Evolutionary conservation across 2,113 vertebrate species (phyloP).

Genomic region (Collichthys lucidus): DNA sequence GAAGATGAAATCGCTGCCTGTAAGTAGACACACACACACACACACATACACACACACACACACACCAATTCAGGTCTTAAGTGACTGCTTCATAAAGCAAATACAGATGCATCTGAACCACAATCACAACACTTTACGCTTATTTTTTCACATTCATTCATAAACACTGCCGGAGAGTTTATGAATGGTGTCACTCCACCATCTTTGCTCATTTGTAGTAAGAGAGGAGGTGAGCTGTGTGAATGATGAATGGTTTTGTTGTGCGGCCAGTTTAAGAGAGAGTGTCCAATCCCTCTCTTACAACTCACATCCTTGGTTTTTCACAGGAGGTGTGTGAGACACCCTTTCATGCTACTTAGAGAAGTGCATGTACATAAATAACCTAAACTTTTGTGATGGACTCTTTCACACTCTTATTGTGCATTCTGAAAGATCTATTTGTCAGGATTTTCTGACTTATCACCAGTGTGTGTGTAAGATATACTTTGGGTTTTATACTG

Average conservation of each 20-base stretch:
- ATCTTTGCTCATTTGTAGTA: not conserved
- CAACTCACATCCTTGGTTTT: not conserved
- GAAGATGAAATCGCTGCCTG: conserved; percentile 92
- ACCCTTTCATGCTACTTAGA: too few relatives aligned
- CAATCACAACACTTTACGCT: not conserved
- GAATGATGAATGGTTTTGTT: not conserved
- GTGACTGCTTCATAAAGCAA: not conserved
- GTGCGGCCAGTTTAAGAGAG: not conserved
- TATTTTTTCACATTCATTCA: not conserved
- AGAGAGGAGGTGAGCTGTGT: not conserved
- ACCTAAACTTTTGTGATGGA: not conserved
- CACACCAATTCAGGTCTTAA: not conserved
- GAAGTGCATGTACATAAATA: not conserved
- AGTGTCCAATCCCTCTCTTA: not conserved
- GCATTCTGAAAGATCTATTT: not conserved
- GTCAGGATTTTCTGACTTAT: not conserved
- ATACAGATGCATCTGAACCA: not conserved
- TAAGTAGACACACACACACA: conserved; percentile 69
- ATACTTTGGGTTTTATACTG: not conserved
- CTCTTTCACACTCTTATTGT: not conserved
- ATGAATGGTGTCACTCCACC: too few relatives aligned
- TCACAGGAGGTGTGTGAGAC: not conserved
- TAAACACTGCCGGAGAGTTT: not conserved
- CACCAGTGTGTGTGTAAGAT: not conserved
- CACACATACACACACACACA: conserved; percentile 30